Base-by-base conservation (phyloP, 2,797 vertebrate species). In the Lepus oiostolus region DNA sequence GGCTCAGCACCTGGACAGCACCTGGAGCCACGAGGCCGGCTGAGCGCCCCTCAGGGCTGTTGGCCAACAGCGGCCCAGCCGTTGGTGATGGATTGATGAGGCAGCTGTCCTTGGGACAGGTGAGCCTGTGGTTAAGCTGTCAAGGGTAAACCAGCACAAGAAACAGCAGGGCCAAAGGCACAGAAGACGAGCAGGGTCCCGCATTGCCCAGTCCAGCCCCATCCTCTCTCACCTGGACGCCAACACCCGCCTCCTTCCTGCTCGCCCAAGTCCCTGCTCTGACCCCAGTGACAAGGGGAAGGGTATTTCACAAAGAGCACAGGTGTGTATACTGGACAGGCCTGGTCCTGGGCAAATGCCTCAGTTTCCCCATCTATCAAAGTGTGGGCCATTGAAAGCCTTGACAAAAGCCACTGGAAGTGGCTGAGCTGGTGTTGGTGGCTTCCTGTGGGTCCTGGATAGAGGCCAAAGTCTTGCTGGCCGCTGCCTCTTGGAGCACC, bases 1-100 rank as follows among this genome's bases (percentile, higher is more conserved):
- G 35, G 50, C 0, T n/a, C 2, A 35, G 16, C 19, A 26, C 0
- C 2, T 2, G 54, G 63, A 21, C 13, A 4, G 14, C 9, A 13
- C 38, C 76, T 62, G 30, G 67, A 58, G 76, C 26, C 79, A 35
- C 2, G 2, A 12, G 35, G 50, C 60, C 26, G 54, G 52, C 62
- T 16, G 21, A 85, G 28, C 60, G 38, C 35, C 35, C 35, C 35
- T 35, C 35, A 35, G 35, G 35, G 35, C 35, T 35, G 35, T 63
- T 72, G 42, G 63, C 5, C 0, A 47, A 30, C 0, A 26, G 52
- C 13, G n/a, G 5, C 63, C 12, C 30, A 3, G 11, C 17, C 11
- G 22, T 35, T 67, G n/a, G 42, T 9, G 8, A 47, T 47, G 42
- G 42, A 47, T 13, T 19, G 58, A 58, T 5, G 22, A 26, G 19